Evolutionary conservation across 2,888 invertebrate genomes (phyloP), one percentile per base, ranked within the genome.

Genomic region (Lucinisca nassula): DNA sequence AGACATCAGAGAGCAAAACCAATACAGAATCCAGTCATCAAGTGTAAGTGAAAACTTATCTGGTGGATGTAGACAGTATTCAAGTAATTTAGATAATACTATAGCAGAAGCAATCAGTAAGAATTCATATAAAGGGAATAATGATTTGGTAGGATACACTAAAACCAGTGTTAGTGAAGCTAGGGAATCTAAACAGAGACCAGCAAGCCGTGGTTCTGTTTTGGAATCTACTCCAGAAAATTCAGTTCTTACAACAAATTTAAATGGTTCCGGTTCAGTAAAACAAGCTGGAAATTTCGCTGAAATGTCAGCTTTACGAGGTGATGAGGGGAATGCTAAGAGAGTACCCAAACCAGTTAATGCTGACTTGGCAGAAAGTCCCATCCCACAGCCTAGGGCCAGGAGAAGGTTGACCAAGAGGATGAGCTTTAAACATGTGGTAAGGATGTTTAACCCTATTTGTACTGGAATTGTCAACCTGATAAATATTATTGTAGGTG

Each of bases 401-500:
- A 84, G 81, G 49, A 49, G 85, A 58, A 67, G 82, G 45, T 70
- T 84, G 32, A 86, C 89, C 1, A 85, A 78, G 38, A 61, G 84
- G 32, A 79, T 82, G 27, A 86, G 83, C 82, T 85, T 89, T 51
- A 89, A 82, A 82, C 76, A 30, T 73, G 78, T 89, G 89, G 89
- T 89, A 89, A 89, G 85, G 58, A 58, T 58, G 1, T 6, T 21
- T n/a, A n/a, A n/a, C n/a, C n/a, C n/a, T n/a, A n/a, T n/a, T n/a
- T n/a, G n/a, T n/a, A n/a, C n/a, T n/a, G n/a, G n/a, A n/a, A n/a
- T n/a, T n/a, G n/a, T n/a, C n/a, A n/a, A n/a, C n/a, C n/a, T n/a
- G n/a, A n/a, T n/a, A n/a, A n/a, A n/a, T n/a, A n/a, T n/a, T n/a
- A n/a, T n/a, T n/a, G n/a, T n/a, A n/a, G n/a, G n/a, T n/a, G n/a